Evolutionary conservation across 1,140 invertebrate species (phyloP).

Genomic region (Holotrichia oblita): DNA sequence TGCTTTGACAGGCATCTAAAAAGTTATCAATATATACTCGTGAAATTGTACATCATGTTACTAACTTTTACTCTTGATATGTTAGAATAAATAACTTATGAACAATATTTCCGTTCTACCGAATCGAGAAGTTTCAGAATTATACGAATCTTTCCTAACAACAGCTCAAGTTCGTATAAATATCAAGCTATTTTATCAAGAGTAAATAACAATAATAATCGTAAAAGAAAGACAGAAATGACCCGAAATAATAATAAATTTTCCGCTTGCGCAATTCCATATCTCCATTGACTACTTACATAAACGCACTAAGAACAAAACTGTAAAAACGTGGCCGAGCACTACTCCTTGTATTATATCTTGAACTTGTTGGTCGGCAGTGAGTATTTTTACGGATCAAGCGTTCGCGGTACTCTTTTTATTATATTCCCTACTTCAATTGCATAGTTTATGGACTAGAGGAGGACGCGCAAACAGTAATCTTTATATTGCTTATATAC

Average conservation of each 20-base stretch:
- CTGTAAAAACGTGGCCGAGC: background rate
- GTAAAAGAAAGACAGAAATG: background rate
- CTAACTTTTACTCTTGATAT: too few species aligned
- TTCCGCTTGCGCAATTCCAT: background rate
- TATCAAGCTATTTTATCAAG: background rate
- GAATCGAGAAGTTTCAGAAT: too few species aligned
- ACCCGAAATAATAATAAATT: constrained; percentile 6
- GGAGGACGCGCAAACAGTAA: constrained; percentile 2
- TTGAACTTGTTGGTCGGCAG: background rate
- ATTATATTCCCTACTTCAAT: constrained; percentile 27
- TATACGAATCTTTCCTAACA: too few species aligned
- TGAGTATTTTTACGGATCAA: background rate
- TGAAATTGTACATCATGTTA: too few species aligned
- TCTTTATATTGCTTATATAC: constrained; percentile 18
- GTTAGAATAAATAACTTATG: too few species aligned
- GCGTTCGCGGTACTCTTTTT: background rate
- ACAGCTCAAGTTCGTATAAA: too few species aligned
- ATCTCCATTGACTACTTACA: background rate
- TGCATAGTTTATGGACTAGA: constrained; percentile 14
- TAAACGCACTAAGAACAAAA: background rate
- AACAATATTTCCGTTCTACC: too few species aligned
- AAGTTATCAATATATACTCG: too few species aligned
- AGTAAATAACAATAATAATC: constrained; percentile 1
- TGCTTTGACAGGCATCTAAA: too few species aligned
- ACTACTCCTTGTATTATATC: background rate